Percentiles rank a stretch among this genome's conserved stretches.
Conservation (phyloP, 2,888 invertebrate species). For the Autographa pulchrina region DNA sequence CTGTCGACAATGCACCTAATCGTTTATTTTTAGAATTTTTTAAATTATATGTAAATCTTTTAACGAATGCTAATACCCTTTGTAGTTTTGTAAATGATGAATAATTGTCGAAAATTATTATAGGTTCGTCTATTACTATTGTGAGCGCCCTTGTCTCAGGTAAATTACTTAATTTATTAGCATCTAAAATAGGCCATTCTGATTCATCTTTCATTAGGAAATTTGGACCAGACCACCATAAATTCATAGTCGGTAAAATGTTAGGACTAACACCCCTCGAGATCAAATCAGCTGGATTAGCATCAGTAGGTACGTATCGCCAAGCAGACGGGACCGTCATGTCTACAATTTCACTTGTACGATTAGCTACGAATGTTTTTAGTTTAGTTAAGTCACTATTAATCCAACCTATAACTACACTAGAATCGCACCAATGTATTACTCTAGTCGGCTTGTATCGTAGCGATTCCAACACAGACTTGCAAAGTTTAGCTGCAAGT, state of each 20-base stretch:
- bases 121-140: neutral
- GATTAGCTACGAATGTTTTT: constrained; percentile 53
- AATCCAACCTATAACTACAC: constrained; percentile 55
- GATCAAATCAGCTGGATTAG: constrained; percentile 52
- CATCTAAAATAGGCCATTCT: neutral
- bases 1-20: neutral
- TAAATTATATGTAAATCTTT: constrained; percentile 8
- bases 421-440: constrained; percentile 57
- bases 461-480: no score
- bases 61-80: neutral
- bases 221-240: constrained; percentile 7
- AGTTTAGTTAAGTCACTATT: constrained; percentile 38
- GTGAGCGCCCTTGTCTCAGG: neutral
- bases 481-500: no score
- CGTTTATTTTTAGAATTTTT: neutral
- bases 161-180: neutral
- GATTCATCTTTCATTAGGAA: neutral
- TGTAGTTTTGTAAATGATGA: constrained; percentile 1
- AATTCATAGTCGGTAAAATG: no score
- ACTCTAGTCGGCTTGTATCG: no score
- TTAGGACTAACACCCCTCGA: constrained; percentile 40
- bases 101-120: constrained; percentile 11
- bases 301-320: constrained; percentile 55
- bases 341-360: constrained; percentile 47
- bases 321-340: constrained; percentile 33